Evolutionary conservation across 2,797 vertebrate species (phyloP).

Genomic region (Phalloptychus januarius): DNA sequence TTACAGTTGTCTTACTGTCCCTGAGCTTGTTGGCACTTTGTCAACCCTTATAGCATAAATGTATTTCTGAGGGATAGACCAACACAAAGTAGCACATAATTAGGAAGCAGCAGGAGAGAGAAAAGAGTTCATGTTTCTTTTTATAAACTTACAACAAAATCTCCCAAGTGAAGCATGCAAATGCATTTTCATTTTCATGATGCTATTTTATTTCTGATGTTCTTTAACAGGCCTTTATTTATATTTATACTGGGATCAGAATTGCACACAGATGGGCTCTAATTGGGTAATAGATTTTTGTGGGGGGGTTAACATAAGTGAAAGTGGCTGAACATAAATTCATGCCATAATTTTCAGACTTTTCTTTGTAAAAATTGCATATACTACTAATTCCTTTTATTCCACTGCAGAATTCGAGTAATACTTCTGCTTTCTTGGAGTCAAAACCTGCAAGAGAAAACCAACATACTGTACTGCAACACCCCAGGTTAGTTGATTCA

Average conservation of each 20-base stretch:
- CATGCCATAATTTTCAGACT: background rate
- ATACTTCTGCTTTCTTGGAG: background rate
- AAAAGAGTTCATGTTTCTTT: background rate
- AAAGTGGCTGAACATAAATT: background rate
- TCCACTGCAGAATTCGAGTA: background rate
- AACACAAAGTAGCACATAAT: background rate
- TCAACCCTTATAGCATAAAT: background rate
- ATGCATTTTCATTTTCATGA: background rate
- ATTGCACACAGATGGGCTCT: background rate
- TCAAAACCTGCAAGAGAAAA: background rate
- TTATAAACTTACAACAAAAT: background rate
- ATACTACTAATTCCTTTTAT: background rate
- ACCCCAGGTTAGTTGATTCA: constrained; percentile 40
- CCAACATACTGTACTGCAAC: constrained; percentile 1
- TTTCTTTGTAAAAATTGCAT: background rate
- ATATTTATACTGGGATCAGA: background rate
- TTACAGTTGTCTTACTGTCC: background rate
- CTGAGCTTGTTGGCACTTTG: background rate
- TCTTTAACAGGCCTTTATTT: background rate
- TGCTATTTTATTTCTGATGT: background rate
- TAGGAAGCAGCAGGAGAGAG: background rate
- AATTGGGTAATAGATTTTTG: background rate
- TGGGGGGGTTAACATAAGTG: background rate
- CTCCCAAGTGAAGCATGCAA: background rate
- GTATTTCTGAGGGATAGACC: background rate